A percentile compares a stretch with the other conserved stretches of the same genome.
These are phyloP conservation scores for Polypterus bichir DNA, from an alignment of 2,113 vertebrate species.

Conservation along the genomic window DNA sequence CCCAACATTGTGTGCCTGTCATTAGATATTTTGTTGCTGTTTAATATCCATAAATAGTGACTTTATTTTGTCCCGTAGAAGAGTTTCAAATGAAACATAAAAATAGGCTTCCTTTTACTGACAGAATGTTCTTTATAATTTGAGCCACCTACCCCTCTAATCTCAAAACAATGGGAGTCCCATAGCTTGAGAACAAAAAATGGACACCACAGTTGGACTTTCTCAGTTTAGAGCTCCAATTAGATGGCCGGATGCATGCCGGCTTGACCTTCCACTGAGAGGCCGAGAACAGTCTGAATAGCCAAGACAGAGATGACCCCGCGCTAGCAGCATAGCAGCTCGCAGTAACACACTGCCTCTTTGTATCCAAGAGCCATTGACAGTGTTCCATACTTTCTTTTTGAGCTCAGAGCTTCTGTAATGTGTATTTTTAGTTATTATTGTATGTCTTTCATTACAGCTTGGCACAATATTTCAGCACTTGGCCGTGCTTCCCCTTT, in stretches of 20 bases:
- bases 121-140: too few species aligned
- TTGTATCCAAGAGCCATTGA: constrained; percentile 3
- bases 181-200: background rate
- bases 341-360: constrained; percentile 4
- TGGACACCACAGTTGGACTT: background rate
- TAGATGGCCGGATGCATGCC: background rate
- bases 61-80: too few species aligned
- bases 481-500: constrained; percentile 1
- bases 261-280: background rate
- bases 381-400: background rate
- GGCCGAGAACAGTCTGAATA: background rate
- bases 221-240: background rate
- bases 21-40: too few species aligned
- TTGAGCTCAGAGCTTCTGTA: constrained; percentile 5
- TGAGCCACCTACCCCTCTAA: too few species aligned
- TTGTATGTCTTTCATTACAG: constrained; percentile 3
- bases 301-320: background rate
- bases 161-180: too few species aligned
- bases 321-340: background rate
- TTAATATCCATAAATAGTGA: too few species aligned
- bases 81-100: too few species aligned
- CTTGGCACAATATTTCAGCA: constrained; percentile 9
- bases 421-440: constrained; percentile 8
- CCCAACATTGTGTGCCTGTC: too few species aligned
- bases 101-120: too few species aligned